Conservation (phyloP, 2,113 vertebrate genomes). For the Sprattus sprattus region DNA sequence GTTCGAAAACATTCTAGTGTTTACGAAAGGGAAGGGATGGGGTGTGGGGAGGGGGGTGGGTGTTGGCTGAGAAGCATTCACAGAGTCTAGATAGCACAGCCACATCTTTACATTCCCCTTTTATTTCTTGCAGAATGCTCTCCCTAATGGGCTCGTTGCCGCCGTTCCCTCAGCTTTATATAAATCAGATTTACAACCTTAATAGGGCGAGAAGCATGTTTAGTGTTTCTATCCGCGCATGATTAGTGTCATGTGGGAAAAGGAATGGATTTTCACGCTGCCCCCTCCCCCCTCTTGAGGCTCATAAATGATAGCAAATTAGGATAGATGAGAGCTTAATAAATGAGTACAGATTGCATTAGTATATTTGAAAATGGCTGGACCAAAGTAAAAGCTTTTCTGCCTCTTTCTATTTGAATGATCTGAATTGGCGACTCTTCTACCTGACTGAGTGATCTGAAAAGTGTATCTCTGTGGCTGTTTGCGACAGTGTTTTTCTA, state of each 20-base stretch:
- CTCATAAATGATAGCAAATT: conserved; percentile 15
- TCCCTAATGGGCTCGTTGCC: not conserved
- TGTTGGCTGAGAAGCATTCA: not conserved
- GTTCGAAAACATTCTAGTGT: not conserved
- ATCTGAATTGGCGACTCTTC: not conserved
- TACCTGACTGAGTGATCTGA: not conserved
- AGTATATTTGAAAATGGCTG: not conserved
- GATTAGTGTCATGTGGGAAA: conserved; percentile 16
- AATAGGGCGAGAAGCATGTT: not conserved
- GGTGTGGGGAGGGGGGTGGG: too few species aligned
- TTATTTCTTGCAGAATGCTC: not conserved
- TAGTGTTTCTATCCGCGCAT: not conserved
- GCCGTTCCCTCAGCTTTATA: not conserved
- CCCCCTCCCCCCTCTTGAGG: not conserved
- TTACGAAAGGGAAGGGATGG: not conserved
- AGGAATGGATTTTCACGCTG: not conserved
- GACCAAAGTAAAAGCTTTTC: not conserved
- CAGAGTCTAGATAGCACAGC: not conserved
- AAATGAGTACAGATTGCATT: not conserved
- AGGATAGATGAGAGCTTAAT: not conserved
- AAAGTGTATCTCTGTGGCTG: not conserved
- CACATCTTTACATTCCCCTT: not conserved
- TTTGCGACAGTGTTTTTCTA: not conserved
- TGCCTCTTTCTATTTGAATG: not conserved
- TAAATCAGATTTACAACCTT: not conserved